Evolutionary conservation across 1,140 invertebrate species (phyloP), one percentile per base, ranked within the genome.

Genomic region (Aphidius ervi): DNA sequence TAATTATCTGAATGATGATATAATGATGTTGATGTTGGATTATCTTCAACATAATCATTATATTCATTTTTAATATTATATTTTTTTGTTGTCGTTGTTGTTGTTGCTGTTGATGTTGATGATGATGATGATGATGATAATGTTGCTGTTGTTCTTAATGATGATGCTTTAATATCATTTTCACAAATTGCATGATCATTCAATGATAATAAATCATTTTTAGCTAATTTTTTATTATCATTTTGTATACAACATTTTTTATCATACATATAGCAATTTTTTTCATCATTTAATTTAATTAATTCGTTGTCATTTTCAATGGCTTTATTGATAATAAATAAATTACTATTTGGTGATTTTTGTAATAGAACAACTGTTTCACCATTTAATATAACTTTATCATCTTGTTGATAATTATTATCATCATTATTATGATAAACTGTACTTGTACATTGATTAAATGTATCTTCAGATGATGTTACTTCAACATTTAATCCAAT

Each of bases 271-370:
- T 16, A 16, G 16, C 16, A 0, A 16, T 16, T 16, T 16, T 16
- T 16, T 16, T 16, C 16, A 16, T 16, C 16, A 16, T 16, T 16
- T 16, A 16, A 16, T 16, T 16, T 16, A 16, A 16, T 16, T 16
- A 16, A 16, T 16, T 16, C 16, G 16, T 16, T 16, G 16, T 16
- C 54, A 48, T 78, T 77, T 6, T 78, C 75, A 0, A 71, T 68
- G 0, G 79, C 77, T 63, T 81, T 81, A 50, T 80, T 81, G 10
- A 80, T 80, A 1, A 78, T 76, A 47, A 78, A 81, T 4, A 79
- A 57, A 65, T 81, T 80, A n/a, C 77, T 79, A 58, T 81, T 78
- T 0, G 77, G 78, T 6, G 78, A 76, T 16, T 79, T 81, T 59
- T 71, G 75, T 9, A 74, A 45, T 1, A 80, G 52, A 20, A 78